Percentiles rank a stretch among this genome's conserved stretches.
These are phyloP conservation scores for Lottia scabra DNA, from an alignment of 2,888 invertebrate species.

Conservation along the genomic window DNA sequence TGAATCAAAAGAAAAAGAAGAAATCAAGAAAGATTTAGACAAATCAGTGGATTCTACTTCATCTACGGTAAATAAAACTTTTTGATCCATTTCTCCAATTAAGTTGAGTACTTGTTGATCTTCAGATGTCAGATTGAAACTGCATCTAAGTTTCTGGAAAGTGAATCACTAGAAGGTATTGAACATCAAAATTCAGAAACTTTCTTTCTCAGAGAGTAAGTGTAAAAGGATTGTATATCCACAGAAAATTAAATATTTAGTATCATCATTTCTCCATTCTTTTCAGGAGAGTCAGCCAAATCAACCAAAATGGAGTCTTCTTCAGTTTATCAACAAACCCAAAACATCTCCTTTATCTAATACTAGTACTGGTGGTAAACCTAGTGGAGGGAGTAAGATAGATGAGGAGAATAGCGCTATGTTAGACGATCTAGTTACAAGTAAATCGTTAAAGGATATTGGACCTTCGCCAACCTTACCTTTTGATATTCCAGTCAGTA, in stretches of 20 bases:
- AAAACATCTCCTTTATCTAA: slow-evolving; percentile 7
- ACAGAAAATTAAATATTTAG: too few species aligned
- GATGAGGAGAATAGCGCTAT: slow-evolving; percentile 14
- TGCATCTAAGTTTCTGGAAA: too few species aligned
- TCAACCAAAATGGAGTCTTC: neutral
- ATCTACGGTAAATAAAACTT: neutral
- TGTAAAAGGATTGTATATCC: too few species aligned
- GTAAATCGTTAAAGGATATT: slow-evolving; percentile 7
- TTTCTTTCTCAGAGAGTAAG: too few species aligned
- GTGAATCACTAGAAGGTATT: too few species aligned
- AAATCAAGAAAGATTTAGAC: neutral
- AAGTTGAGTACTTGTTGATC: too few species aligned
- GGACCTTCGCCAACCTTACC: slow-evolving; percentile 10
- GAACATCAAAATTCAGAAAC: too few species aligned
- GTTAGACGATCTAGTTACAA: slow-evolving; percentile 6
- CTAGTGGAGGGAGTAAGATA: slow-evolving; percentile 11
- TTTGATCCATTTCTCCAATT: too few species aligned
- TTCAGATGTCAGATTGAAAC: too few species aligned
- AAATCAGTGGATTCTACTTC: neutral
- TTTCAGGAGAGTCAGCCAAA: neutral
- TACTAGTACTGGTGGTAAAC: slow-evolving; percentile 6
- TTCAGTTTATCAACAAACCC: neutral
- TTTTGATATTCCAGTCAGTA: neutral
- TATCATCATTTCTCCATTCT: neutral
- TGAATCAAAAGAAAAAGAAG: slow-evolving; percentile 1